Base-by-base conservation (phyloP, 2,888 invertebrate genomes). In the Nomada ferruginata region DNA sequence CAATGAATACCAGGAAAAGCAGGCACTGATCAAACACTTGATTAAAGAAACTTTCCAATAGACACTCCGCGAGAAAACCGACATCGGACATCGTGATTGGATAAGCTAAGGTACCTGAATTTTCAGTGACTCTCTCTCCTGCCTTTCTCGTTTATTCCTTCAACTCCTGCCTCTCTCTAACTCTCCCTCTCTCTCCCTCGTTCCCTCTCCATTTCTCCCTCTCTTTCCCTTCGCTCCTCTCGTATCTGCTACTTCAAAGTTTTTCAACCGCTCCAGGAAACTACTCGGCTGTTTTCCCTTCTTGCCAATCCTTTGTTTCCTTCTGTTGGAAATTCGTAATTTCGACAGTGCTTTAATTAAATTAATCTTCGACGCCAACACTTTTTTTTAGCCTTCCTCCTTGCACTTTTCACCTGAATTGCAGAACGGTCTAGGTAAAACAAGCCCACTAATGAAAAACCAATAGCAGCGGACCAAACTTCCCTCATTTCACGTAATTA, bases 21-120 rank as follows among this genome's bases (percentile, higher is more conserved):
- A 61, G 80, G 63, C 69, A 76, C 90, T 91, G 91, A 91, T 91
- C 90, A 91, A 91, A 91, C 90, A 90, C 91, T 91, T 91, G 91
- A 91, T 91, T 91, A 91, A 91, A 91, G 90, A 91, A 91, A 91
- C 85, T 91, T 91, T 90, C 83, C 88, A 87, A 91, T 88, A 90
- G 89, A 84, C 87, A 84, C 87, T 87, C 79, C 83, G 82, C 79
- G 83, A 86, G 89, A 84, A 87, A 85, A 87, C 83, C 83, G 80
- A 86, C 85, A 85, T 69, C 63, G 76, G 64, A 79, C 72, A 85
- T 77, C 81, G 84, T 89, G 91, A 91, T 91, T 91, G 90, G 90
- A 90, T 90, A 89, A 90, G 89, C 87, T 73, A 79, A 78, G 87
- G 83, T 64, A 88, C 84, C 83, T 85, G 76, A 76, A 88, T 83